Evolutionary conservation across 2,113 vertebrate genomes (phyloP).

Genomic region (Thunnus thynnus): DNA sequence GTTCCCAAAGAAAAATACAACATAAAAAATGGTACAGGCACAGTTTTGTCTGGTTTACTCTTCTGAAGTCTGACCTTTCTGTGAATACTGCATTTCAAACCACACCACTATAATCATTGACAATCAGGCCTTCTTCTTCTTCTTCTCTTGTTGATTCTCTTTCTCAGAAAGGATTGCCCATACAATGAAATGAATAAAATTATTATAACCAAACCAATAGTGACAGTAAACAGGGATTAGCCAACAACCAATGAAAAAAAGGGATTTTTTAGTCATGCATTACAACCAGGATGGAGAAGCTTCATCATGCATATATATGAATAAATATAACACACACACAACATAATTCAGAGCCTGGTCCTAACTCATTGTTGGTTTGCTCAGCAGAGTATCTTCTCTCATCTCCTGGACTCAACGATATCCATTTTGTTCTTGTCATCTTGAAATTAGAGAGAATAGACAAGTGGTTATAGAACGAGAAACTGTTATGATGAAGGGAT

Average conservation of each 20-base stretch:
- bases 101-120: constrained; percentile 22
- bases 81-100: constrained; percentile 16
- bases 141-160: constrained; percentile 1
- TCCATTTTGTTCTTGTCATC: constrained; percentile 26
- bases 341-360: neutral
- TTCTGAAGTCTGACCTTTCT: constrained; percentile 8
- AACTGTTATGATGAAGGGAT: neutral
- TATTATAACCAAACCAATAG: too few relatives aligned
- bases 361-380: neutral
- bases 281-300: too few relatives aligned
- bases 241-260: neutral
- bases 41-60: neutral
- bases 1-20: too few relatives aligned
- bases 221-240: neutral
- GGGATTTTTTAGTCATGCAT: neutral
- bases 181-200: too few relatives aligned
- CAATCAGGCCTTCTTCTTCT: constrained; percentile 7
- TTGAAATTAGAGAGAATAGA: constrained; percentile 5
- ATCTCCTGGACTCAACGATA: constrained; percentile 7
- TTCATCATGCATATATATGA: neutral
- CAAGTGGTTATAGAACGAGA: constrained; percentile 8
- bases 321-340: constrained; percentile 2
- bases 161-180: neutral
- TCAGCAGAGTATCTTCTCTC: constrained; percentile 41
- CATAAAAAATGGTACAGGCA: neutral